Evolutionary conservation across 2,888 invertebrate genomes (phyloP).

Genomic region (Serrognathus titanus): DNA sequence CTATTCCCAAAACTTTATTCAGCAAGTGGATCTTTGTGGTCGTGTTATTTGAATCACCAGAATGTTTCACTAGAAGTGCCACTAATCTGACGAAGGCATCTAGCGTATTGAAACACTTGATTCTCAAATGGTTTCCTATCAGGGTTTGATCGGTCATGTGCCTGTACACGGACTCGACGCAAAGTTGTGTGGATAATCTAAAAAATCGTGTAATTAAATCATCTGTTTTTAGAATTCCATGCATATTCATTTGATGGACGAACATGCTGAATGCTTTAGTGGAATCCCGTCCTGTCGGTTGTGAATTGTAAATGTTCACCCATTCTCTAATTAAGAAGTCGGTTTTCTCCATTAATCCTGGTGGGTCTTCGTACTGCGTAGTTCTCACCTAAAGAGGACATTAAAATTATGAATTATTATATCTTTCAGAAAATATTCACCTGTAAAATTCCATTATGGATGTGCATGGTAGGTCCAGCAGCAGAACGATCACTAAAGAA

Average conservation of each 20-base stretch:
- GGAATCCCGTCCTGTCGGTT: constrained; percentile 75
- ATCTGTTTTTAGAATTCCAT: constrained; percentile 95
- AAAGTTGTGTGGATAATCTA: constrained; percentile 93
- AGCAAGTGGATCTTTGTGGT: constrained; percentile 95
- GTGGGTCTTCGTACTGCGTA: constrained; percentile 89
- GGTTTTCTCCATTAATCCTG: constrained; percentile 90
- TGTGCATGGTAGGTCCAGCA: constrained; percentile 80
- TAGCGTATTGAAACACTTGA: constrained; percentile 92
- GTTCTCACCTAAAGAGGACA: too few relatives aligned
- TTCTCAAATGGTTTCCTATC: constrained; percentile 53
- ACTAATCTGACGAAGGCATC: constrained; percentile 95
- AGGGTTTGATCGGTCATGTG: constrained; percentile 20
- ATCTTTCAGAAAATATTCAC: constrained; percentile 57
- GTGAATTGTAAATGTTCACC: constrained; percentile 86
- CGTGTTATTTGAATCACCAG: constrained; percentile 85
- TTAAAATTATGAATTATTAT: too few relatives aligned
- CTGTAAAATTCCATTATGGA: constrained; percentile 89
- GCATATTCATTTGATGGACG: constrained; percentile 94
- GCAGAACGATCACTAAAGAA: constrained; percentile 75
- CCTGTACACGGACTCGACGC: constrained; percentile 91
- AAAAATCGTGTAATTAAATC: constrained; percentile 97
- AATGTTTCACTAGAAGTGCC: constrained; percentile 90
- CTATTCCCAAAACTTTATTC: constrained; percentile 93
- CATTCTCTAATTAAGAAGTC: constrained; percentile 93
- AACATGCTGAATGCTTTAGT: constrained; percentile 90